These are phyloP conservation scores for Halichondria panicea DNA, from an alignment of 37 sponge, comb jelly and placozoan genomes.

Conservation along the genomic window DNA sequence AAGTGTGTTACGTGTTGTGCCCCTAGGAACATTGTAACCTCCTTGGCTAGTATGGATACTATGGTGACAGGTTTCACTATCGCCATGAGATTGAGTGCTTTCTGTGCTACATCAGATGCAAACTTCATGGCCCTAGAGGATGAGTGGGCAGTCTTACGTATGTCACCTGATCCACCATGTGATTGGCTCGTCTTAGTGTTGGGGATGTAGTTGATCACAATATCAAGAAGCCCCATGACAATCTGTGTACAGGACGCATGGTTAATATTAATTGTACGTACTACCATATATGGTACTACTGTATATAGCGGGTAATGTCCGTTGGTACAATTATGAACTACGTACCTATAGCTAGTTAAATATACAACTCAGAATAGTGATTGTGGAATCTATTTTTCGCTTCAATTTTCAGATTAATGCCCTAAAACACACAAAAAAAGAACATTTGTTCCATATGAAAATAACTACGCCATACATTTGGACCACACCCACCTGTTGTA, in stretches of 20 bases:
- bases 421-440: no score
- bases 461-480: neutral
- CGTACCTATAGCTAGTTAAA: no score
- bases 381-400: no score
- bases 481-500: constrained; percentile 34
- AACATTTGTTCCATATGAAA: no score
- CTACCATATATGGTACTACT: neutral
- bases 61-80: constrained; percentile 60
- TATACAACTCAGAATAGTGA: no score
- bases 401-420: no score
- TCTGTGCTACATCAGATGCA: constrained; percentile 50
- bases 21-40: constrained; percentile 67
- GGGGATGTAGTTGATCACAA: constrained; percentile 44
- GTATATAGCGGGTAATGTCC: neutral
- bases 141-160: neutral
- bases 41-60: constrained; percentile 79
- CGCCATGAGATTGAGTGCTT: constrained; percentile 79
- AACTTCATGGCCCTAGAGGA: constrained; percentile 26
- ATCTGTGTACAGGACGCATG: constrained; percentile 1
- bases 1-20: constrained; percentile 63
- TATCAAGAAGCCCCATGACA: constrained; percentile 77
- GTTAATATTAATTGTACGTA: neutral
- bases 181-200: neutral
- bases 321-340: no score
- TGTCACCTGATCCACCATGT: no score